Conservation (phyloP, 2,797 vertebrate species). For the Lepus townsendii region DNA sequence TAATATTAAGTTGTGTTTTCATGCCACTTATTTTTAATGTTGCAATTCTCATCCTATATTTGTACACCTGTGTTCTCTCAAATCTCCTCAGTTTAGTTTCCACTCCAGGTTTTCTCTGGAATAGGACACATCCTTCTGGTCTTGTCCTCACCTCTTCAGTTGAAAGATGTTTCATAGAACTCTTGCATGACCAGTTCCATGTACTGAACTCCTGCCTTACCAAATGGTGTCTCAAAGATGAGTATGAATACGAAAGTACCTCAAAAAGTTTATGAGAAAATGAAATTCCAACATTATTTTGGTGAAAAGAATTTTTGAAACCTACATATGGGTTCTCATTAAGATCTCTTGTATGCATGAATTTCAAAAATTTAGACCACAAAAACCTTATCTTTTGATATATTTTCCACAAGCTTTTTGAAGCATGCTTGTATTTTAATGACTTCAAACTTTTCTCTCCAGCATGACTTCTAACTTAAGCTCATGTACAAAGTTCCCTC, state of each 20-base stretch:
- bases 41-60: neutral
- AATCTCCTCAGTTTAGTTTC: neutral
- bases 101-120: neutral
- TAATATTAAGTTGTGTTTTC: neutral
- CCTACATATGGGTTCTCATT: too few species aligned
- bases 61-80: neutral
- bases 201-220: neutral
- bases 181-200: fast-evolving
- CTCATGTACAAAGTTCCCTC: neutral
- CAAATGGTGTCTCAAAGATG: neutral
- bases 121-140: neutral
- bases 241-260: too few species aligned
- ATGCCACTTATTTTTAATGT: neutral
- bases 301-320: too few species aligned
- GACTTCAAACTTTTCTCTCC: neutral
- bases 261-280: too few species aligned
- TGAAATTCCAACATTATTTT: too few species aligned
- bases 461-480: neutral
- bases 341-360: too few species aligned
- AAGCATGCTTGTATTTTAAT: too few species aligned
- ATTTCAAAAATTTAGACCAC: too few species aligned
- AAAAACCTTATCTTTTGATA: too few species aligned
- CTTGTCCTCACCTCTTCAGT: neutral
- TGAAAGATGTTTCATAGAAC: neutral
- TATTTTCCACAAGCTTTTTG: too few species aligned